Evolutionary conservation across 2,797 vertebrate genomes (phyloP), one percentile per base, ranked within the genome.

Genomic region (Danio albolineatus): DNA sequence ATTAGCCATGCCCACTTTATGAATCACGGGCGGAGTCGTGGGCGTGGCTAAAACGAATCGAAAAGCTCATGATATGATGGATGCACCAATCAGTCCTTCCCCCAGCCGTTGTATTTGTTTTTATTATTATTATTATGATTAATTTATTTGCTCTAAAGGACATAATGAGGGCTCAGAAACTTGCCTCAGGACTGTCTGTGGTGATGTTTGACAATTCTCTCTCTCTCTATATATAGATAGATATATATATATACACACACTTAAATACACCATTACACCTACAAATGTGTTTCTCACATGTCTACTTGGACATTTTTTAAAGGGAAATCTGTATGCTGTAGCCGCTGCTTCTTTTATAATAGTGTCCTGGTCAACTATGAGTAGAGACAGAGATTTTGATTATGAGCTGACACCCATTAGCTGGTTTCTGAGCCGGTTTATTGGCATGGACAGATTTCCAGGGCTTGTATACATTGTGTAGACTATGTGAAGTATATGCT

Each of bases 71-170:
- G 57, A 71, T 14, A 69, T 71, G 80, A 77, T 44, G 75, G 77
- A 81, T 57, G 65, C 80, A 76, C 83, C 77, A 80, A 72, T 51
- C 72, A 70, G 79, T 78, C 59, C 71, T 46, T 71, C 21, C 48
- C 38, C 65, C 53, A 17, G 19, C 49, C 46, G 69, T 82, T 39
- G 14, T 69, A 66, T 82, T 79, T 79, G 49, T 72, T 60, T 70
- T 79, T 69, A 48, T 73, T 78, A 53, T 73, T 78, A 53, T 80
- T 39, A n/a, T 79, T 60, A 9, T 17, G 9, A 57, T 56, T 80
- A 73, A 86, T 84, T 85, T 86, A 84, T 88, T 86, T 83, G 75
- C 83, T 85, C 71, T 80, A 69, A 86, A 79, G 73, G 85, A 86
- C 74, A 74, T 36, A 73, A 19, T 67, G 79, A 80, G 66, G 76